Percentiles rank a stretch among this genome's conserved stretches.
Conservation (phyloP, 2,113 vertebrate species). For the Camelus bactrianus region DNA sequence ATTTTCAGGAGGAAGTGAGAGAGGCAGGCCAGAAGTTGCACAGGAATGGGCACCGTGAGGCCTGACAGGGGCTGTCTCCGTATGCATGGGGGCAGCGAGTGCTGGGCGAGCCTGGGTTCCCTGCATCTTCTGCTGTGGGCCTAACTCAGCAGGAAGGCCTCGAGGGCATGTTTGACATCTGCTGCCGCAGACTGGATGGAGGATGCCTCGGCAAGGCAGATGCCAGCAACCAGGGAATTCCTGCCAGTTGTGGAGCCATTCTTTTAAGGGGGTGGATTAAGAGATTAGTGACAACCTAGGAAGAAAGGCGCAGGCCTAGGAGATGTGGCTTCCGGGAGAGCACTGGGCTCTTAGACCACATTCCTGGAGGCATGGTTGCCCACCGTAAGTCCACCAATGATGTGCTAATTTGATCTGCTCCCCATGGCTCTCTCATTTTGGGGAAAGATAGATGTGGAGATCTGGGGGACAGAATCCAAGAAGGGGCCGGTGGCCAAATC, state of each 20-base stretch:
- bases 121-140: background rate
- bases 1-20: conserved; percentile 51
- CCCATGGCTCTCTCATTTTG: background rate
- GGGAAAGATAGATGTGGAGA: background rate
- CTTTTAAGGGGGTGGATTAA: conserved; percentile 43
- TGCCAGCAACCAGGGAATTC: background rate
- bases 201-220: background rate
- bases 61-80: background rate
- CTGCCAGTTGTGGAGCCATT: background rate
- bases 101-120: background rate
- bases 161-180: background rate
- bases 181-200: background rate
- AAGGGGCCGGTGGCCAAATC: background rate
- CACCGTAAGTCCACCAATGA: background rate
- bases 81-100: background rate
- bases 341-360: background rate
- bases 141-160: background rate
- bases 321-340: background rate
- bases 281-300: conserved; percentile 15
- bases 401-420: background rate
- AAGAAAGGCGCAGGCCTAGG: background rate
- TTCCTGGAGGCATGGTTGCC: background rate
- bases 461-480: background rate
- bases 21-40: background rate
- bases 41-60: background rate